Evolutionary conservation across 2,113 vertebrate genomes (phyloP), one percentile per base, ranked within the genome.

Genomic region (Hoplias malabaricus): DNA sequence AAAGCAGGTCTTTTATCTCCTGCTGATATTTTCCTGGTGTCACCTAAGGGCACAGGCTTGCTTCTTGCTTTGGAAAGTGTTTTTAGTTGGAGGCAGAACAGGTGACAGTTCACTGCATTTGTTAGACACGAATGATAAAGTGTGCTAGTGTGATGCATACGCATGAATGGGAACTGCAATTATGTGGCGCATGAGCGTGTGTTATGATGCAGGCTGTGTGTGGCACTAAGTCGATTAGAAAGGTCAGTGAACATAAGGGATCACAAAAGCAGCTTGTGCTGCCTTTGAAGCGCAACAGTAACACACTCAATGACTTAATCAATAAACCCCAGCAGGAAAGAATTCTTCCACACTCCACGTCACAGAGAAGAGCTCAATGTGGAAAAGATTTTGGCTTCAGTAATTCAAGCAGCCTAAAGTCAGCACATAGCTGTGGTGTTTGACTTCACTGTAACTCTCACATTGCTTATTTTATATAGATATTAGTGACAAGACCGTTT

Each of bases 271-370:
- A 36, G 33, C 31, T 34, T 36, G 31, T 34, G 34, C 59, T 63
- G 19, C 33, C 59, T 36, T 63, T 36, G 59, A 63, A 63, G 21
- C 34, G 33, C 19, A 34, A 36, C 59, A 63, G 59, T 31, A 36
- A 36, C 59, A 63, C 33, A 63, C 59, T 63, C 33, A 36, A n/a
- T 63, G 19, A 13, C 31, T 63, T 63, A 63, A 63, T 63, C 59
- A 21, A 63, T 63, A 63, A n/a, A 36, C n/a, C 59, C 31, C 59
- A 63, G 59, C 59, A 63, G 59, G 59, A 63, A 63, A 19, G 31
- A 7, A 4, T 34, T 63, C 33, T 34, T 6, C 59, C 59, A 63
- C 34, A 19, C 16, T 36, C 31, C 36, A 21, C n/a, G 48, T 36
- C 59, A 62, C 31, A 19, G 57, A 36, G 48, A 36, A 36, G 1